Evolutionary conservation across 37 sponge, comb jelly and placozoan genomes (phyloP), one percentile per base, ranked within the genome.

Genomic region (Oopsacas minuta): DNA sequence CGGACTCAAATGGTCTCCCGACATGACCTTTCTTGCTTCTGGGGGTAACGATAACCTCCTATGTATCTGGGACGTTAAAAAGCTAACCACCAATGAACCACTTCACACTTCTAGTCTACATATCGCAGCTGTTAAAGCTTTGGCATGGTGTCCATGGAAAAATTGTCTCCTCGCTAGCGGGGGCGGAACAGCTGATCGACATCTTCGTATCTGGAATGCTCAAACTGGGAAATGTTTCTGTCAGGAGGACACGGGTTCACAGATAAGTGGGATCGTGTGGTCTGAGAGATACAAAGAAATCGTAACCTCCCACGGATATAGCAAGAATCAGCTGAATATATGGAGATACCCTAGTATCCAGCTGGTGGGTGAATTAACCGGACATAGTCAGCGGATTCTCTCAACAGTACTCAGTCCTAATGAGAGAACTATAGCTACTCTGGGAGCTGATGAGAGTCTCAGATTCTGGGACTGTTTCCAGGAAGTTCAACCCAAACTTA

Each of bases 121-220:
- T 38, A 5, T 39, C 10, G 36, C 42, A 1, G 36, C 36, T 37
- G 37, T 84, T 17, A 42, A 93, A 90, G 92, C 92, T 35, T 83
- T 94, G 46, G 52, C 91, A 3, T 96, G 97, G 97, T 94, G 94
- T 88, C 97, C 97, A 39, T 92, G 91, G 90, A 86, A 92, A 51
- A 84, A 82, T 36, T 88, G 75, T 52, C 82, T 91, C 10, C 84
- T 96, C 20, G 97, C 94, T 23, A 92, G 89, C 34, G 97, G 94
- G 17, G 97, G 97, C 37, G 97, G 97, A 1, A 87, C 93, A 0
- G 87, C 91, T 0, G 97, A 96, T 51, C 84, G 92, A 81, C 82
- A 82, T 37, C 86, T 96, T 37, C 52, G 90, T 22, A 52, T 94
- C 25, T 94, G 94, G 94, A 94, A 94, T 85, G 91, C 85, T 17